Conservation (phyloP, 1,140 invertebrate genomes). For the Ridgeia piscesae region DNA sequence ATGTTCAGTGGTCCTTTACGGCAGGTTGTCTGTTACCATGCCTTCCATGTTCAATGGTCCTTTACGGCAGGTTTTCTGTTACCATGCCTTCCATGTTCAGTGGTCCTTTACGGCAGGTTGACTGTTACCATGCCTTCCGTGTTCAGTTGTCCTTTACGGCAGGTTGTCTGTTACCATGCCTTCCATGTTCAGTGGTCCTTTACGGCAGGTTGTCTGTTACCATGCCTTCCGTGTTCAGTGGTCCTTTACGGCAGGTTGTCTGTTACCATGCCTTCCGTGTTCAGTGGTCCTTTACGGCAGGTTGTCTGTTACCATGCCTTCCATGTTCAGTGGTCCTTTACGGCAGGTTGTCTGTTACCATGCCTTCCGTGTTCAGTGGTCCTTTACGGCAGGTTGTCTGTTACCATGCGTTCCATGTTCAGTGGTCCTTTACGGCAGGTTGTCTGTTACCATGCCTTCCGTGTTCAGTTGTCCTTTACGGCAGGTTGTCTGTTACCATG, state of each 20-base stretch:
- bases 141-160: constrained; percentile 30
- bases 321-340: constrained; percentile 32
- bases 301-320: constrained; percentile 8
- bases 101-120: background rate
- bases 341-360: background rate
- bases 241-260: background rate
- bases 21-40: constrained; percentile 9
- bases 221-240: constrained; percentile 33
- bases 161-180: background rate
- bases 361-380: too few species aligned
- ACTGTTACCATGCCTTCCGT: constrained; percentile 17
- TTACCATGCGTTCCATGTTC: constrained; percentile 33
- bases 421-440: background rate
- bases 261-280: background rate
- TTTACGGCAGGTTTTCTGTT: background rate
- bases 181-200: too few species aligned
- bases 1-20: too few species aligned
- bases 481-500: constrained; percentile 9
- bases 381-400: background rate
- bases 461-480: too few species aligned
- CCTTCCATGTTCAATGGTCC: constrained; percentile 35
- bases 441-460: background rate
- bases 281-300: too few species aligned
- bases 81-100: too few species aligned
- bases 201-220: background rate